Evolutionary conservation across 1,140 invertebrate species (phyloP), one percentile per base, ranked within the genome.

Genomic region (Diachasmimorpha longicaudata): DNA sequence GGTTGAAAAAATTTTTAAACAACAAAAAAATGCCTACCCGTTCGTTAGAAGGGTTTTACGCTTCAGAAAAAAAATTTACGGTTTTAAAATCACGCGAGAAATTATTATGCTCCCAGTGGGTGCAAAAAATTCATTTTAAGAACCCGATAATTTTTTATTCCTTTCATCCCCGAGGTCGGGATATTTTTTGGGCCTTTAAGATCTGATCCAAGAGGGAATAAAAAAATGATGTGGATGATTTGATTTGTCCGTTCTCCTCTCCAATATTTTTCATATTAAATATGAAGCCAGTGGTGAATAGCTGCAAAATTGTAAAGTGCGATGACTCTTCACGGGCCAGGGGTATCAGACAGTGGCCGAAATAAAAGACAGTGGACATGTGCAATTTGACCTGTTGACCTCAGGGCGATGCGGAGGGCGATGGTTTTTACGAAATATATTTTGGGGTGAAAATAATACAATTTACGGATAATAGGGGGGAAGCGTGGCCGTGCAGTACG

Each of bases 381-480:
- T 86, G 85, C 87, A 88, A 87, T 86, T 86, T 86, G 88, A 89
- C 88, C 87, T 87, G 87, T 85, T 88, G 85, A 89, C 88, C 87
- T 83, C 76, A 70, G 63, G 70, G 75, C 39, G 68, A n/a, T 58
- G 23, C 37, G 2, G 66, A 36, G 46, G 42, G 19, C 42, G 36
- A 36, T 31, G 31, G 31, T 72, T 70, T 67, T 46, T 73, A 79
- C 81, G 80, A 85, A 82, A 87, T 86, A 84, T 84, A 88, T 89
- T 77, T 88, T 88, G 87, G 87, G 88, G 87, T 87, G 88, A 88
- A 89, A 89, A 89, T 88, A 89, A 88, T 88, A 87, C 87, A 88
- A 89, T 89, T 89, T 89, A 85, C 85, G 81, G 81, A 86, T 88
- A 88, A 88, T 87, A 84, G 84, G 84, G 84, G 80, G 84, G 80